phyloP scores from a whole-genome alignment of 2,888 invertebrate genomes.

The Lithodes maja region DNA sequence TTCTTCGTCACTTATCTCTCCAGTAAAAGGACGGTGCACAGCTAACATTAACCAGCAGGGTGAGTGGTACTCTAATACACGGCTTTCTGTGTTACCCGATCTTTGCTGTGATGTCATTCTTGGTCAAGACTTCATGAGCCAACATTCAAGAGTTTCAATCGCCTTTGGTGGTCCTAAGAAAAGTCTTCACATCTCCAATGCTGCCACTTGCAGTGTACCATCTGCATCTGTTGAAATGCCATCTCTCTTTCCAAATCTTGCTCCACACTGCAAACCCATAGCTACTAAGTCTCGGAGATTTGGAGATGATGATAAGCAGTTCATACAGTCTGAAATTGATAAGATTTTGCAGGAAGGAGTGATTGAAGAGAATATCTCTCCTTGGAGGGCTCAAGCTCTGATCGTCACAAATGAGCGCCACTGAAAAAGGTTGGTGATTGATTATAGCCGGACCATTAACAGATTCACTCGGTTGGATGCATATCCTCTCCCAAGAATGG shows the following conservation, averaged over 20 bases:
- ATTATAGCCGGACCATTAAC: neutral
- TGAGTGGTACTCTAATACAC: neutral
- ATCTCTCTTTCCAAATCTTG: neutral
- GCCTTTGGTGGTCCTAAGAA: constrained; percentile 32
- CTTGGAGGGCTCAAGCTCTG: neutral
- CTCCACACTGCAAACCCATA: constrained; percentile 3
- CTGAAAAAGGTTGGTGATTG: neutral
- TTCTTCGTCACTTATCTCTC: constrained; percentile 21
- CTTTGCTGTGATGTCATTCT: constrained; percentile 32
- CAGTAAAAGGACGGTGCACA: constrained; percentile 34
- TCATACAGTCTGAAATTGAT: neutral
- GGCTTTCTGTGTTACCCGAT: neutral
- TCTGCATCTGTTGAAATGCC: neutral
- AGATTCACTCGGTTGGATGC: neutral
- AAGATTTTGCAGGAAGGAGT: neutral
- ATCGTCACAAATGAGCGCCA: neutral
- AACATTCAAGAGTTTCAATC: constrained; percentile 18
- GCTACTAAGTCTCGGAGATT: neutral
- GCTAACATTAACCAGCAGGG: neutral
- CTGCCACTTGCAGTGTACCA: constrained; percentile 26
- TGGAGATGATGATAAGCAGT: neutral
- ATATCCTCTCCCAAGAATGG: neutral
- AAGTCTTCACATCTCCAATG: neutral
- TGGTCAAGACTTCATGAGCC: constrained; percentile 11
- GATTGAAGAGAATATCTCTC: neutral